Base-by-base conservation (phyloP, 2,888 invertebrate genomes). In the Agelastica alni region DNA sequence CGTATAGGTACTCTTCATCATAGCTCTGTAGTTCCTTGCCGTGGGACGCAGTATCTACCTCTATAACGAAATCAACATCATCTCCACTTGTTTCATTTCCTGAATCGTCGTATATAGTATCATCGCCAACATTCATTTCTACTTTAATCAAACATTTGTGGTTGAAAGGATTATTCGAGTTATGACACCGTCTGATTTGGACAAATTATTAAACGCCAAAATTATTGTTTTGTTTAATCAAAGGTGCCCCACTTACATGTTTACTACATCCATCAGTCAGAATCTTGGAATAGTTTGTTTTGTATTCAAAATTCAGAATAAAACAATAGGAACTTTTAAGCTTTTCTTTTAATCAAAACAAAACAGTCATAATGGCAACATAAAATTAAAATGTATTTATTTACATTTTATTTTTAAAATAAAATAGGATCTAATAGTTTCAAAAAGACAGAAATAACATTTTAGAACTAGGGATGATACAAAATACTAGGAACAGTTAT, bases 31-130 rank as follows among this genome's bases (percentile, higher is more conserved):
- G 82, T 78, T 91, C 91, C 70, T 87, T 85, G 42, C 46, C 51
- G 62, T 86, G 85, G 74, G 85, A 86, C 67, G 84, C 85, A 65
- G 86, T 85, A 74, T 92, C 92, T 69, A 87, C 87, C 78, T 91
- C 91, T 86, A 91, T 91, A 65, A 88, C 91, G 80, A 93, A 93
- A 78, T 93, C 94, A 74, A 93, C 93, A 81, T 94, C 95, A 77
- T 96, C 95, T 68, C 94, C 94, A 74, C 91, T 93, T 46, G 93
- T 92, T 77, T 94, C 94, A 77, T 94, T 93, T 64, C 93, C 93
- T 67, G 90, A 92, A 80, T 95, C 95, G 75, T 93, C 93, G 77
- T 89, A 91, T 63, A 85, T 79, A 75, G 87, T 87, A 78, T 95
- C 94, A 78, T 95, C 93, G 78, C 94, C 95, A 65, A 93, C 93